phyloP scores from a whole-genome alignment of 2,888 invertebrate genomes.

The Philereme vetulata region DNA sequence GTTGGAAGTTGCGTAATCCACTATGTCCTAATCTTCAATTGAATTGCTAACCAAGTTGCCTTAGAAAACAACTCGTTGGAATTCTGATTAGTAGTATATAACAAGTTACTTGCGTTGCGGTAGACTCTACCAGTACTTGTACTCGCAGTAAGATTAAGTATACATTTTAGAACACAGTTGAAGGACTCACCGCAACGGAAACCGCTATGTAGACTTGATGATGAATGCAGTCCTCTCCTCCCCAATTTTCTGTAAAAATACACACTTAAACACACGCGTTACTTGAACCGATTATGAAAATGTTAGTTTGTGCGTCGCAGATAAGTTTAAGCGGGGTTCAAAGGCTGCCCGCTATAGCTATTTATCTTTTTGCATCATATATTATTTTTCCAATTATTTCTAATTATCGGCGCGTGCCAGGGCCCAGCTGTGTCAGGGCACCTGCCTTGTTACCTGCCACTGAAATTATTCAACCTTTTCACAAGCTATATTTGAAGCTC shows the following conservation, averaged over 20 bases:
- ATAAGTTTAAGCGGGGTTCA: too few species aligned
- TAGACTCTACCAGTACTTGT: slow-evolving; percentile 4
- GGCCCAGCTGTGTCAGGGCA: slow-evolving; percentile 52
- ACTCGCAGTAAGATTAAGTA: slow-evolving; percentile 3
- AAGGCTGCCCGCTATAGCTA: background rate
- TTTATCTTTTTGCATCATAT: slow-evolving; percentile 26
- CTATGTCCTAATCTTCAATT: slow-evolving; percentile 32
- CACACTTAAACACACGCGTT: too few species aligned
- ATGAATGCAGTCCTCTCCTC: too few species aligned
- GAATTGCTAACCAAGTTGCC: slow-evolving; percentile 31
- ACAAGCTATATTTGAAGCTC: slow-evolving; percentile 30
- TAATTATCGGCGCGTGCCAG: slow-evolving; percentile 41
- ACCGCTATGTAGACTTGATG: background rate
- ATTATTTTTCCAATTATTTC: slow-evolving; percentile 31
- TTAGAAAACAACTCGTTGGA: slow-evolving; percentile 19
- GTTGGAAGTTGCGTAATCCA: slow-evolving; percentile 25
- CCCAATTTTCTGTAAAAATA: too few species aligned
- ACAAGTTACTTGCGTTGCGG: slow-evolving; percentile 1
- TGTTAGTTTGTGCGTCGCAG: too few species aligned
- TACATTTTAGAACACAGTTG: slow-evolving; percentile 5
- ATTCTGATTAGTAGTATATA: slow-evolving; percentile 10
- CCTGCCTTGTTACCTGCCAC: slow-evolving; percentile 58
- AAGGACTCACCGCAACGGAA: slow-evolving; percentile 1
- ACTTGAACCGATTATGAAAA: too few species aligned
- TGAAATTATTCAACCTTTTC: slow-evolving; percentile 61